Base-by-base conservation (phyloP, 1,140 invertebrate genomes). In the Heliconius eleuchia region DNA sequence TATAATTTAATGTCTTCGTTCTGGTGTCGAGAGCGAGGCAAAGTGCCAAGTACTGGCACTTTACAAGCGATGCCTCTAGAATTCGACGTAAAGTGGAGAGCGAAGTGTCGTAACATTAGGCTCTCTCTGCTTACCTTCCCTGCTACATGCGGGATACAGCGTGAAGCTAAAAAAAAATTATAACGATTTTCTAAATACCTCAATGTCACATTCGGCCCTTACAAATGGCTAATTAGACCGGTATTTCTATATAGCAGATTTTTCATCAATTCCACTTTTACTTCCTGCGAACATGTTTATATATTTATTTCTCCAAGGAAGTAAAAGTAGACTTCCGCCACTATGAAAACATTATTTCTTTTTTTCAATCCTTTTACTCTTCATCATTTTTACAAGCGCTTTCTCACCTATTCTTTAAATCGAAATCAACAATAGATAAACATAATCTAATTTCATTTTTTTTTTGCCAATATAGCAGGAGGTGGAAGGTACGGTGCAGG, bases 401-500 rank as follows among this genome's bases (percentile, higher is more conserved):
- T 66, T 66, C 60, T 16, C 27, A 19, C 50, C 7, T 52, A 6
- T 16, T 52, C 50, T 52, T 23, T n/a, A 55, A 55, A 55, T 7
- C 6, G 52, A 55, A 55, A 55, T 55, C 19, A 19, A 19, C 11
- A 42, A 52, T 50, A 50, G 50, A 18, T 6, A 50, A 19, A 52
- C 19, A 2, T n/a, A 27, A 27, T 27, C 57, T 66, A 66, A 66
- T n/a, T 3, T 5, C 0, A 66, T 11, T 16, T 66, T 16, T 60
- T 23, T 66, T 60, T 16, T 75, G 7, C 46, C 75, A 1, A 84
- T 82, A 7, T 84, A 91, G 91, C 88, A 80, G 84, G 84, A 9
- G 89, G 91, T 30, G 91, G 88, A 3, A 83, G 91, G 77, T 92
- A 92, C 95, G 96, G 86, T 39, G 78, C 78, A 34, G 78, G 78